phyloP scores from a whole-genome alignment of 2,113 vertebrate genomes.

The Sitta europaea region DNA sequence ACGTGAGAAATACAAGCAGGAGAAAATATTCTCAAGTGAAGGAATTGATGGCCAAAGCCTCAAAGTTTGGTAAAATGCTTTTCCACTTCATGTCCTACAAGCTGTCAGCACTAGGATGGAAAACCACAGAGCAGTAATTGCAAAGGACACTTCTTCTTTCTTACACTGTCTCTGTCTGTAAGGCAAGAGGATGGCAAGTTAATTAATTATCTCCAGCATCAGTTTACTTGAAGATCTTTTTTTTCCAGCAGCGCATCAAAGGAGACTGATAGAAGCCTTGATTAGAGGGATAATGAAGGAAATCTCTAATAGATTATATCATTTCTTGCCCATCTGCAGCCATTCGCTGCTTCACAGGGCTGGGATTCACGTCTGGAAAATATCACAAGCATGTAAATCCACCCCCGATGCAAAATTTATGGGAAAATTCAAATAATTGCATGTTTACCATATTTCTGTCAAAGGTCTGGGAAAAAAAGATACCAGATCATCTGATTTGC shows the following conservation, averaged over 20 bases:
- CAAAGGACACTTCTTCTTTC: constrained; percentile 63
- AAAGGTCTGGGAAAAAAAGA: constrained; percentile 47
- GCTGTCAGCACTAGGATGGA: constrained; percentile 46
- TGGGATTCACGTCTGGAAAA: constrained; percentile 27
- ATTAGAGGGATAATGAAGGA: constrained; percentile 72
- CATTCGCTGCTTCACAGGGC: constrained; percentile 22
- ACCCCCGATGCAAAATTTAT: constrained; percentile 52
- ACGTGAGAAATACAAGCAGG: neutral
- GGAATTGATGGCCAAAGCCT: constrained; percentile 22
- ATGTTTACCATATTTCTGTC: constrained; percentile 64
- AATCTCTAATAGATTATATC: constrained; percentile 70
- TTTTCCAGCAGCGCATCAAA: constrained; percentile 63
- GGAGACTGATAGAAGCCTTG: constrained; percentile 67
- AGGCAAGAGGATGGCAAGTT: constrained; percentile 64
- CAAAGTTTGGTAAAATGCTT: constrained; percentile 54
- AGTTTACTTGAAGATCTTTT: constrained; percentile 69
- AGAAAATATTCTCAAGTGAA: constrained; percentile 28
- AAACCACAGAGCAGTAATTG: constrained; percentile 58
- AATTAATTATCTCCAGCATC: constrained; percentile 72
- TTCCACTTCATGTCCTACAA: constrained; percentile 48
- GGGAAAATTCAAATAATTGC: constrained; percentile 56
- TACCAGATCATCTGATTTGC: neutral
- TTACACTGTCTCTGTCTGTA: constrained; percentile 39
- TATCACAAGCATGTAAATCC: constrained; percentile 59
- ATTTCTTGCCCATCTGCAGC: constrained; percentile 62